Percentiles rank a stretch among this genome's conserved stretches.
These are phyloP conservation scores for Smithornis capensis DNA, from an alignment of 2,113 vertebrate genomes.

Conservation along the genomic window DNA sequence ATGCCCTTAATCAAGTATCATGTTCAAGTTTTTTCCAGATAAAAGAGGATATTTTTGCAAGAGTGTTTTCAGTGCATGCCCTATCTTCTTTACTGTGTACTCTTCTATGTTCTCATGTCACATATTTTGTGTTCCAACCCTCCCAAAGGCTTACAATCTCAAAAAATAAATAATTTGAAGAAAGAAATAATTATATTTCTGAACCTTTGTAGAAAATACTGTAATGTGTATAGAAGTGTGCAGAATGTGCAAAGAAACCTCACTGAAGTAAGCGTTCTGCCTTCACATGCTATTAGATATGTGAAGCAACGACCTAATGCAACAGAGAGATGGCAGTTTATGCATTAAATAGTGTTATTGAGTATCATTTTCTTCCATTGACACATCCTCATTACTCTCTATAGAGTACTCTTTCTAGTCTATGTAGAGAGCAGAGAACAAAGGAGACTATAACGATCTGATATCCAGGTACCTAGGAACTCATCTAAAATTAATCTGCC, in stretches of 20 bases:
- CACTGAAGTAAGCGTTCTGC: background rate
- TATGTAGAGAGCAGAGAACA: background rate
- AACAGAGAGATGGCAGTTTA: background rate
- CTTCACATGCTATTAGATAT: background rate
- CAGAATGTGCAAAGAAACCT: background rate
- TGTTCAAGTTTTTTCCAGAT: background rate
- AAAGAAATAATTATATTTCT: background rate
- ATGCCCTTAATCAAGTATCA: background rate
- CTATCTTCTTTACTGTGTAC: background rate
- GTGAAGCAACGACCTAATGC: background rate
- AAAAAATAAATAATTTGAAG: background rate
- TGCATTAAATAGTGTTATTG: background rate
- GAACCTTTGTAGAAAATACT: background rate
- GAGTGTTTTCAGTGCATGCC: background rate
- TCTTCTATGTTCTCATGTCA: background rate
- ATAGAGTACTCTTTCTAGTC: background rate
- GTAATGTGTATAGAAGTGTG: background rate
- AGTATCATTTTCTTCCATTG: background rate
- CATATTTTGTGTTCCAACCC: background rate
- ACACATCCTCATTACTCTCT: background rate
- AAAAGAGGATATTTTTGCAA: background rate
- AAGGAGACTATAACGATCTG: background rate
- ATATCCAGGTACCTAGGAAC: background rate
- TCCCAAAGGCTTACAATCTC: background rate
- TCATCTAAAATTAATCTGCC: constrained; percentile 54